Conservation (phyloP, 2,797 vertebrate species). For the Urocyon cinereoargenteus region DNA sequence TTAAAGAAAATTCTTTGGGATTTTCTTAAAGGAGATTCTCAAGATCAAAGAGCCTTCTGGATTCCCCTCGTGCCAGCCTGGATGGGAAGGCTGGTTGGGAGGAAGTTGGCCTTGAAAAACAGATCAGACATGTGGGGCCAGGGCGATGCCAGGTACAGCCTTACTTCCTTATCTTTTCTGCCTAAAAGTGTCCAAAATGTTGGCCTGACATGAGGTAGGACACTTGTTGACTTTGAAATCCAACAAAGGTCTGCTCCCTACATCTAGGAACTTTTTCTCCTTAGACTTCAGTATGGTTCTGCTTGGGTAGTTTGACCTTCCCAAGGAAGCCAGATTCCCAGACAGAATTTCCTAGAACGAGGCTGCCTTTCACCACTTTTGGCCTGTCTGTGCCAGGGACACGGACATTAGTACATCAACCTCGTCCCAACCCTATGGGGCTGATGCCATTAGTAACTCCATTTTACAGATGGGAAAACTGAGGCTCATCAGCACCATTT, state of each 20-base stretch:
- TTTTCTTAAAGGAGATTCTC: not conserved
- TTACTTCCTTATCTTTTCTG: not conserved
- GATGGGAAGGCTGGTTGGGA: not conserved
- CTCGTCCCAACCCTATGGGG: not conserved
- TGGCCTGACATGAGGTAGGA: too few relatives aligned
- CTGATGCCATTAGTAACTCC: not conserved
- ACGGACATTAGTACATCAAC: rapidly evolving
- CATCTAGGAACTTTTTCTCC: not conserved
- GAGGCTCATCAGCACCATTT: not conserved
- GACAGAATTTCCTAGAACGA: not conserved
- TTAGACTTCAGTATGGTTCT: not conserved
- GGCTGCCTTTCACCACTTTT: not conserved
- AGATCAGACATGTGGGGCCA: rapidly evolving
- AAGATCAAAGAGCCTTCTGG: not conserved
- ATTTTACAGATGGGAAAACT: not conserved
- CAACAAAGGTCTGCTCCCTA: not conserved
- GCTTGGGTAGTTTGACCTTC: not conserved
- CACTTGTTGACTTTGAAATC: not conserved
- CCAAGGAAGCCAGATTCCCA: not conserved
- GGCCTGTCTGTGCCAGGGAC: not conserved
- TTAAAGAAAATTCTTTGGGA: not conserved
- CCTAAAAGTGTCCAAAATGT: not conserved
- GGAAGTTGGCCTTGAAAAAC: not conserved
- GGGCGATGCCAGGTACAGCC: rapidly evolving
- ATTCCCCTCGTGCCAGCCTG: rapidly evolving